Percentiles rank a stretch among this genome's conserved stretches.
Conservation (phyloP, 1,140 invertebrate genomes). For the Thaumatotibia leucotreta region DNA sequence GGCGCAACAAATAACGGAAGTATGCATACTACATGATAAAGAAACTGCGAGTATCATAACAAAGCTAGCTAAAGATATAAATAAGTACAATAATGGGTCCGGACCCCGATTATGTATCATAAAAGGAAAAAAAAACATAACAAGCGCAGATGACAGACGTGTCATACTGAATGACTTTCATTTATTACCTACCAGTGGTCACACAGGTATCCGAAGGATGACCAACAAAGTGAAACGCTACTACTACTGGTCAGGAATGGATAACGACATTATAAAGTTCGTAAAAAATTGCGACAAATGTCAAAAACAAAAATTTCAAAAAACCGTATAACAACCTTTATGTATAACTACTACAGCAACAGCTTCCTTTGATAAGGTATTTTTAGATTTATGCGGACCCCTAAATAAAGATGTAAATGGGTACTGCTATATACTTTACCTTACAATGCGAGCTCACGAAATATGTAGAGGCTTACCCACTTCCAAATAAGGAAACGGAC, state of each 20-base stretch:
- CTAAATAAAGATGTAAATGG: background rate
- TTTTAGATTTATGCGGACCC: background rate
- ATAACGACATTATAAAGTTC: background rate
- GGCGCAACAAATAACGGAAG: background rate
- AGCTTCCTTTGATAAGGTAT: background rate
- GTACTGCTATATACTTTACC: background rate
- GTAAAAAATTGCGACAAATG: slow-evolving; percentile 1
- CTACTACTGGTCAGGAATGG: background rate
- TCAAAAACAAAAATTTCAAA: background rate
- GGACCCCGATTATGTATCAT: slow-evolving; percentile 8
- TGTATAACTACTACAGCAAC: background rate
- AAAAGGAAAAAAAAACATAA: background rate
- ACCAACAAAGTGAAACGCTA: background rate
- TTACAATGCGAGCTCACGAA: background rate
- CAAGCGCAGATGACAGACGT: background rate
- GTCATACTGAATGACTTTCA: slow-evolving; percentile 4
- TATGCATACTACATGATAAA: background rate
- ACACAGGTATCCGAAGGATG: background rate
- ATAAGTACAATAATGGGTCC: background rate
- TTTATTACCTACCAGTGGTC: background rate
- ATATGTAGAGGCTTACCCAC: background rate
- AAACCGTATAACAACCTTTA: background rate
- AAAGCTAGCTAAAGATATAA: slow-evolving; percentile 9
- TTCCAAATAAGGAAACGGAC: background rate
- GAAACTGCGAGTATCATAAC: background rate